Percentiles rank a stretch among this genome's conserved stretches.
These are phyloP conservation scores for Pangasius sanitwongsei DNA, from an alignment of 2,797 vertebrate species.

Conservation along the genomic window DNA sequence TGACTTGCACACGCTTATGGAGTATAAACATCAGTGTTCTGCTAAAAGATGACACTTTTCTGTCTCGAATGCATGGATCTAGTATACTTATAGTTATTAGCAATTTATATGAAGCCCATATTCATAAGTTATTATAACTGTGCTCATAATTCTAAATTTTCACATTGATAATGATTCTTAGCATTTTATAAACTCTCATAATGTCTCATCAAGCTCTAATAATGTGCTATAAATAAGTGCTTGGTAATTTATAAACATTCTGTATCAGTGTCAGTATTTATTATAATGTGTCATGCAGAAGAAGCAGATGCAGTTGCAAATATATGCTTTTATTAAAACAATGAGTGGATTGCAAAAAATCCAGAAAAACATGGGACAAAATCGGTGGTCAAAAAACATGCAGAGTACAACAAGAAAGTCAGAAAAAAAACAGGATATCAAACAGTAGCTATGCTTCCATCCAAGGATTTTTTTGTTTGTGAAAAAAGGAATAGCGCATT, in stretches of 20 bases:
- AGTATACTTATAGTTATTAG: background rate
- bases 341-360: background rate
- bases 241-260: background rate
- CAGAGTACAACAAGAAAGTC: too few relatives aligned
- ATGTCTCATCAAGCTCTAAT: background rate
- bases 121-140: background rate
- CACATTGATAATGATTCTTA: background rate
- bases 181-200: background rate
- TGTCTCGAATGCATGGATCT: background rate
- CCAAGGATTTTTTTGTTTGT: too few relatives aligned
- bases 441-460: too few relatives aligned
- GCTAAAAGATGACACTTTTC: background rate
- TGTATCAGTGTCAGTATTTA: background rate
- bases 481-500: too few relatives aligned
- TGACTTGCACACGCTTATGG: constrained; percentile 9
- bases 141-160: background rate
- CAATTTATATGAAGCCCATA: background rate
- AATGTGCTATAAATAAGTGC: background rate
- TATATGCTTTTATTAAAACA: background rate
- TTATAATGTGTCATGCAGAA: background rate
- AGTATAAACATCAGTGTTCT: background rate
- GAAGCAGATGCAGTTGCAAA: background rate
- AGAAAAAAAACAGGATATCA: too few relatives aligned
- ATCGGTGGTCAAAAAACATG: too few relatives aligned
- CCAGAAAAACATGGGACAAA: background rate